Base-by-base conservation (phyloP, 2,113 vertebrate genomes). In the Phyllopteryx taeniolatus region DNA sequence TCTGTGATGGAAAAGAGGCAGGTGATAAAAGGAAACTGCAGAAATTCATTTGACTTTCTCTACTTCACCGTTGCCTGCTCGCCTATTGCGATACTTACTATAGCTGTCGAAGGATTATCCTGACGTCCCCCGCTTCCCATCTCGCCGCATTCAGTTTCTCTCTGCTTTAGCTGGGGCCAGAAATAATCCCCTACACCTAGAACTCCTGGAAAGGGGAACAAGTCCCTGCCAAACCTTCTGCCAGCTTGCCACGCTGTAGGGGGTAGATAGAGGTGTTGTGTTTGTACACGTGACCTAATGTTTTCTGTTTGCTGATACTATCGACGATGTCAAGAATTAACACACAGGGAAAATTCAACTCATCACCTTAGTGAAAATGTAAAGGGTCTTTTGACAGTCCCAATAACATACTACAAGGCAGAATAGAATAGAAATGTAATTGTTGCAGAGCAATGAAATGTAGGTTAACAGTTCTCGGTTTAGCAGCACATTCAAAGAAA, bases 11-110 rank as follows among this genome's bases (percentile, higher is more conserved):
- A 79, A 77, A 77, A 73, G 73, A 81, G 71, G 79, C 83, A 84
- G 74, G 75, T 82, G 89, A 90, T 86, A 82, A 88, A 86, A 81
- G 78, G 74, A 84, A 72, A 78, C 67, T 71, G 68, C 27, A 73
- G 72, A 79, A 78, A 70, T 85, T 85, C 79, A 77, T 84, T 85
- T 79, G 76, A 78, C 75, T 86, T 81, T 72, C 72, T 63, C 68
- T 68, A 62, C 77, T 76, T 76, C 68, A 31, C 68, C 80, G 67
- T 69, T 71, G 49, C 63, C 59, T 7, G 27, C 67, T 61, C 62
- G 60, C 67, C 72, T 82, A 73, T 56, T 39, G 60, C 75, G 77
- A 76, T 68, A 71, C 49, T 5, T 54, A 74, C 77, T 74, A 6
- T 47, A 66, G 69, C 71, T 69, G 66, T 43, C 64, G 62, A 47